phyloP scores from a whole-genome alignment of 2,888 invertebrate genomes.

The Erynnis tages region DNA sequence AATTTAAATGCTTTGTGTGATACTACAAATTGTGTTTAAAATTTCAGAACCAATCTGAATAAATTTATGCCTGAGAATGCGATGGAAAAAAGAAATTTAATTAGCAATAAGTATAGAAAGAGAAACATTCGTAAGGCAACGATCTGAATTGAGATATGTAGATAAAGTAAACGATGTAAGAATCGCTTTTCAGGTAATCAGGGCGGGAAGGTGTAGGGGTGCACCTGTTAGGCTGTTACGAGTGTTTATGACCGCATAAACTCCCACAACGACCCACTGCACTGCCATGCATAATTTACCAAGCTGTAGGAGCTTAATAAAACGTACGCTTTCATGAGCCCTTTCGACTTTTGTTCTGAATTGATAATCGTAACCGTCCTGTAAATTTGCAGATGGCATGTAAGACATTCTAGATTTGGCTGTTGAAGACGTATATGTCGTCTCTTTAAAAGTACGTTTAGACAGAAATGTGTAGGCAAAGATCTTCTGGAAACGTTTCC shows the following conservation, averaged over 20 bases:
- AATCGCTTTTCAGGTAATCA: slow-evolving; percentile 5
- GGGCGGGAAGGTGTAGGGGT: slow-evolving; percentile 6
- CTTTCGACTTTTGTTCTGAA: slow-evolving; percentile 35
- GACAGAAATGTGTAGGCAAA: too few species aligned
- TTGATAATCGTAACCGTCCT: slow-evolving; percentile 29
- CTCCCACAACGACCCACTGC: slow-evolving; percentile 53
- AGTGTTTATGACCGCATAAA: slow-evolving; percentile 62
- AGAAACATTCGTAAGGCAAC: neutral
- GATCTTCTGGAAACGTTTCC: too few species aligned
- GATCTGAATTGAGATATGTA: neutral
- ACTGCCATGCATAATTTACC: slow-evolving; percentile 64
- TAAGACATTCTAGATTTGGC: neutral
- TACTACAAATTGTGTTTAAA: too few species aligned
- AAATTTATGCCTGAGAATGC: too few species aligned
- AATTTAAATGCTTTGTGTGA: too few species aligned
- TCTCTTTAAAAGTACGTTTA: too few species aligned
- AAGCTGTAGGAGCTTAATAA: slow-evolving; percentile 41
- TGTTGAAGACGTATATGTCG: neutral
- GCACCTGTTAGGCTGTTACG: slow-evolving; percentile 54
- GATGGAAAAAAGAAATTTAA: too few species aligned
- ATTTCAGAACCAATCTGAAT: neutral
- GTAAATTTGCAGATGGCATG: slow-evolving; percentile 6
- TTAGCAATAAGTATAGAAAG: neutral
- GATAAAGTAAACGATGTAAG: neutral
- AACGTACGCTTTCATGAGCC: slow-evolving; percentile 35